phyloP scores from a whole-genome alignment of 2,888 invertebrate genomes.

The Diplolepis rosae region DNA sequence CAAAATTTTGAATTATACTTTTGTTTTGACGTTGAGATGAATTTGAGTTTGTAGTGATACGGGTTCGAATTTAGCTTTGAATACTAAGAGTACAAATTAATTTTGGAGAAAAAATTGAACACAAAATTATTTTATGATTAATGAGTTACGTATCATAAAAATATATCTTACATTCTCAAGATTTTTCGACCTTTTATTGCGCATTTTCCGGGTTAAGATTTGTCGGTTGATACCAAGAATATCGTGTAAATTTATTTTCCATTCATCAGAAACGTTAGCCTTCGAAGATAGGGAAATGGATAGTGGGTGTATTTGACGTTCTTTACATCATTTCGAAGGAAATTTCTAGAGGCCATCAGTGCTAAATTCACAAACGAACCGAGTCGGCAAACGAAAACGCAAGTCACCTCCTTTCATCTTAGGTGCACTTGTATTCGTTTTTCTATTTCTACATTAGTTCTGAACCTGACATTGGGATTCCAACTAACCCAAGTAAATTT shows the following conservation, averaged over 20 bases:
- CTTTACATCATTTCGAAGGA: slow-evolving; percentile 12
- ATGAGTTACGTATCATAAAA: background rate
- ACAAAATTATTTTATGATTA: too few species aligned
- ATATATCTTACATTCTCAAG: background rate
- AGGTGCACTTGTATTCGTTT: slow-evolving; percentile 25
- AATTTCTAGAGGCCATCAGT: background rate
- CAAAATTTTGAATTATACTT: too few species aligned
- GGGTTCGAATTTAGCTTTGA: too few species aligned
- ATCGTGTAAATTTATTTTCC: slow-evolving; percentile 1
- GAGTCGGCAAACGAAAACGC: background rate
- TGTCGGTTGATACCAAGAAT: background rate
- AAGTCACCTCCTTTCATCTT: slow-evolving; percentile 16
- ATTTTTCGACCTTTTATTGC: background rate
- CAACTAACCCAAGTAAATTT: slow-evolving; percentile 1
- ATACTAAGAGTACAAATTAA: too few species aligned
- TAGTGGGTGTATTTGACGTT: slow-evolving; percentile 4
- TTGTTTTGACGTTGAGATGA: too few species aligned
- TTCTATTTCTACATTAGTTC: slow-evolving; percentile 16
- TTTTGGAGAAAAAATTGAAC: too few species aligned
- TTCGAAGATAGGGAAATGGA: background rate
- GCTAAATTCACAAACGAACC: slow-evolving; percentile 7
- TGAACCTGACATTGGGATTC: background rate
- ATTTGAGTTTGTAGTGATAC: too few species aligned
- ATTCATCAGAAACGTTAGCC: background rate
- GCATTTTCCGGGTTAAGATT: background rate